phyloP scores from a whole-genome alignment of 2,113 vertebrate genomes.

The Leucopsar rothschildi region DNA sequence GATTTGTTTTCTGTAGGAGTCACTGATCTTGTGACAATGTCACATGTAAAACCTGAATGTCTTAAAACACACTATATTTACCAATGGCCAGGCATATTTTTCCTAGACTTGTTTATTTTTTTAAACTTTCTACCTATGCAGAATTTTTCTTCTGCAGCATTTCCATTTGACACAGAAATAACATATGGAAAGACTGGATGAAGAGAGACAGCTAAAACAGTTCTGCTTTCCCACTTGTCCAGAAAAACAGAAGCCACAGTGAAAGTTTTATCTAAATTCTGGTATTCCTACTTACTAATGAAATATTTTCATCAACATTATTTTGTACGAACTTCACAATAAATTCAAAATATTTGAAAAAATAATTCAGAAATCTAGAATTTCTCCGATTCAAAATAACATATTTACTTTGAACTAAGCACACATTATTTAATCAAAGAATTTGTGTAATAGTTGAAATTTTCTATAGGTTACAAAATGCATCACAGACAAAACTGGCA shows the following conservation, averaged over 20 bases:
- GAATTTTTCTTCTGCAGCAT: constrained; percentile 9
- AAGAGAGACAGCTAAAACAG: not conserved
- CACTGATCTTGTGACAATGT: constrained; percentile 15
- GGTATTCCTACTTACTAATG: not conserved
- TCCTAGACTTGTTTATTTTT: constrained; percentile 51
- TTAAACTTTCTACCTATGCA: constrained; percentile 55
- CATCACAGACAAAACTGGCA: not conserved
- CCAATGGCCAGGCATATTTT: not conserved
- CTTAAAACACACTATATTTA: constrained; percentile 7
- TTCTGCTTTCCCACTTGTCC: not conserved
- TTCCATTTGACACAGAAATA: not conserved
- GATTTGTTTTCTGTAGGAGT: constrained; percentile 55
- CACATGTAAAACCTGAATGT: not conserved
- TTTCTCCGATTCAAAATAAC: not conserved
- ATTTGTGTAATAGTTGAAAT: not conserved
- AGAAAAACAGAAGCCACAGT: not conserved
- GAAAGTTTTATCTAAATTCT: not conserved
- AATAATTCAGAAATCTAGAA: not conserved
- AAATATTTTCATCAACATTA: not conserved
- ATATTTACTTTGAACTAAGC: not conserved
- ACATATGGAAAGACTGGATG: not conserved
- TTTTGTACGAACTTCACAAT: not conserved
- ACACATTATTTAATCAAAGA: not conserved
- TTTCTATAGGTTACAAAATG: not conserved
- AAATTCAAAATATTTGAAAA: not conserved